These are phyloP conservation scores for Catamblyrhynchus diadema DNA, from an alignment of 2,797 vertebrate genomes.

Conservation along the genomic window DNA sequence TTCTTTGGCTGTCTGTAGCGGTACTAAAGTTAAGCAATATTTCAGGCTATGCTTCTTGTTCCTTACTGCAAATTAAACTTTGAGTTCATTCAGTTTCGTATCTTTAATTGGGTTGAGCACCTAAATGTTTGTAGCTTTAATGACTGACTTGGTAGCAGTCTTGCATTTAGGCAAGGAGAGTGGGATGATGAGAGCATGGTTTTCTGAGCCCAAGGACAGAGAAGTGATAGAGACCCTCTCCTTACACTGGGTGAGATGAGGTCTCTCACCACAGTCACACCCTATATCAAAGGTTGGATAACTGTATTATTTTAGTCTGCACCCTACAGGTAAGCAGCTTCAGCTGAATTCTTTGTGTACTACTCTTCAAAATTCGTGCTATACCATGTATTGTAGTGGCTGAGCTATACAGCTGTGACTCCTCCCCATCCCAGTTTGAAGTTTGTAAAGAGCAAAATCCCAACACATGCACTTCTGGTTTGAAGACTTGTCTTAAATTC, in stretches of 20 bases:
- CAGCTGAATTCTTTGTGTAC: background rate
- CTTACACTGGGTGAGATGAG: background rate
- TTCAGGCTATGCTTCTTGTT: background rate
- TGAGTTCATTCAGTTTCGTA: fast-evolving
- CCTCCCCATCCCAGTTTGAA: background rate
- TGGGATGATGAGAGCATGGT: background rate
- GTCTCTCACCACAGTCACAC: background rate
- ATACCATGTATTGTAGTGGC: too few relatives aligned
- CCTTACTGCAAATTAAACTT: background rate
- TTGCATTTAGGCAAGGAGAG: background rate
- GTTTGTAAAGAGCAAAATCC: background rate
- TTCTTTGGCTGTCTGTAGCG: background rate
- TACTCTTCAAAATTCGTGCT: background rate
- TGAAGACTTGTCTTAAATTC: background rate
- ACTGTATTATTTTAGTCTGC: background rate
- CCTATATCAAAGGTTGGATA: background rate
- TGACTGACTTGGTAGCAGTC: background rate
- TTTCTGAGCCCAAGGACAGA: background rate
- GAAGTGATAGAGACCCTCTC: background rate
- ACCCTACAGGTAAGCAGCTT: background rate
- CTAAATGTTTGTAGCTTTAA: background rate
- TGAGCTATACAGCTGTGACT: background rate
- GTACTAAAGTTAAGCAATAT: background rate
- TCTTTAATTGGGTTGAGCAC: background rate
- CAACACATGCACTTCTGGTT: background rate